Evolutionary conservation across 2,113 vertebrate genomes (phyloP), one percentile per base, ranked within the genome.

Genomic region (Miniopterus natalensis): DNA sequence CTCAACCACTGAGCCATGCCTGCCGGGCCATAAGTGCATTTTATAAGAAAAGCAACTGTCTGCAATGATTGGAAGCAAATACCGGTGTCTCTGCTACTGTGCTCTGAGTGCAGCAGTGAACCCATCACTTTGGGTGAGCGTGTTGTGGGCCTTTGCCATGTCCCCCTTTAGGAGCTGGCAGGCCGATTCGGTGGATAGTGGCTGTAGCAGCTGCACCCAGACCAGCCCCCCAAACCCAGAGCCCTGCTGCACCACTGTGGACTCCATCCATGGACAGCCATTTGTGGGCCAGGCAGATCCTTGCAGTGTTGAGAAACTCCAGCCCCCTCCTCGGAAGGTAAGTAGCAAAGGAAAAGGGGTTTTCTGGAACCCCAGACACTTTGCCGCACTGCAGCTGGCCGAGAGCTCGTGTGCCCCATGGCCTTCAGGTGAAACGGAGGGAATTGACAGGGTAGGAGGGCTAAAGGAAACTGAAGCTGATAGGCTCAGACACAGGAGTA

Each of bases 141-240:
- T 59, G 27, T 13, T 92, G 9, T 51, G 81, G 95, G 13, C 86
- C 93, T 63, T 63, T 92, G 17, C 88, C 7, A 18, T 95, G 61
- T 97, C 97, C 53, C 55, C 71, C 70, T 97, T 75, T 83, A 99
- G 99, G 99, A 99, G 99, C 21, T 99, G 99, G 99, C 99, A 99
- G 98, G 99, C 99, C 1, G 99, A 99, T 97, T 99, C 99, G 0
- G 98, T 99, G 96, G 99, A 99, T 97, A 99, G 99, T 73, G 99
- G 99, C 95, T 99, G 99, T 97, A 99, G 99, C 98, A 99, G 99
- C 97, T 99, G 99, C 92, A 99, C 98, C 17, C 99, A 99, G 45
- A 99, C 99, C 57, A 98, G 98, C 6, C 98, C 98, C 49, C 98
- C 98, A 4, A 99, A 99, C 93, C 98, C 98, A 8, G 99, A 99